A percentile compares a stretch with the other conserved stretches of the same genome.
These are phyloP conservation scores for Ceratina australensis DNA, from an alignment of 1,140 invertebrate species.

Conservation along the genomic window DNA sequence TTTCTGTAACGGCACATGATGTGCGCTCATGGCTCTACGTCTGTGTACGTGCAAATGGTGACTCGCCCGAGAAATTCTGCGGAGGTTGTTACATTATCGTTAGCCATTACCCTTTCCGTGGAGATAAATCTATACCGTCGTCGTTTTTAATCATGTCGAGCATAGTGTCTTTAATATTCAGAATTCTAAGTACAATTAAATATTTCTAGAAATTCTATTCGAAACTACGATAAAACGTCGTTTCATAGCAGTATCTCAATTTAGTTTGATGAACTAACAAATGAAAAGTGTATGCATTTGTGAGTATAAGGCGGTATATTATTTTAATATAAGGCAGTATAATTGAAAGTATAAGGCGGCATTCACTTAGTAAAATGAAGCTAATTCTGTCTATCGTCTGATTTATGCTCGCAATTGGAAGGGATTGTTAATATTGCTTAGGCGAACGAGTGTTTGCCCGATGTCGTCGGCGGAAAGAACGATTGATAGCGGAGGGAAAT, in stretches of 20 bases:
- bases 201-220: too few relatives aligned
- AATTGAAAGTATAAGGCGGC: too few relatives aligned
- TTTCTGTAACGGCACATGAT: too few relatives aligned
- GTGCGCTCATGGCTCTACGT: not conserved
- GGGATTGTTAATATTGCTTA: not conserved
- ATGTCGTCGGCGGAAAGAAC: not conserved
- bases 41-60: not conserved
- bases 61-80: conserved; percentile 9
- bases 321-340: too few relatives aligned
- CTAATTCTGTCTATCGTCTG: not conserved
- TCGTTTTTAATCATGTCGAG: conserved; percentile 11
- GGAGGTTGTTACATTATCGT: conserved; percentile 47
- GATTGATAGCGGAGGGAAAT: conserved; percentile 1
- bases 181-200: too few relatives aligned
- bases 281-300: too few relatives aligned
- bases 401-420: conserved; percentile 6
- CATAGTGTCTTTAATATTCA: not conserved
- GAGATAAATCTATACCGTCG: conserved; percentile 15
- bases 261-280: too few relatives aligned
- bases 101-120: conserved; percentile 28
- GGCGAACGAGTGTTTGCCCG: not conserved
- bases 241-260: too few relatives aligned
- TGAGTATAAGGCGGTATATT: too few relatives aligned
- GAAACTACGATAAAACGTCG: too few relatives aligned
- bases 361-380: not conserved